Evolutionary conservation across 2,888 invertebrate genomes (phyloP).

Genomic region (Deilephila porcellus): DNA sequence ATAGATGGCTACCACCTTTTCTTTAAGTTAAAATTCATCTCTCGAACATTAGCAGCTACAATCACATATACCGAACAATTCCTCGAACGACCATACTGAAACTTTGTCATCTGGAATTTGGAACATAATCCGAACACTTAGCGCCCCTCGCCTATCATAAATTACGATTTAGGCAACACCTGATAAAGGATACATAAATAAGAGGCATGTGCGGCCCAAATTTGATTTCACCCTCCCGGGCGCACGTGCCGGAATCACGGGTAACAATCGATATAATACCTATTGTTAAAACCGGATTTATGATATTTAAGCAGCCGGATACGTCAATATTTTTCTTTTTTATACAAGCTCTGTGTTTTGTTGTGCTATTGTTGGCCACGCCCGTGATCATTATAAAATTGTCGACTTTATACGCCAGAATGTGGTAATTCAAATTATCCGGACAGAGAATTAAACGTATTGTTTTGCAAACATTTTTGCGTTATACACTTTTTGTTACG

Average conservation of each 20-base stretch:
- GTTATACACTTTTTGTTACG: no score
- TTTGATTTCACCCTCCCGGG: constrained; percentile 7
- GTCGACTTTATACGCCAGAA: no score
- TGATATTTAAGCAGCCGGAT: background rate
- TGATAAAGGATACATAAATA: constrained; percentile 32
- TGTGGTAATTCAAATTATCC: no score
- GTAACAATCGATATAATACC: background rate
- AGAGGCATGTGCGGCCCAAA: constrained; percentile 27
- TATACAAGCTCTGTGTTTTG: no score
- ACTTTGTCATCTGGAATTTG: constrained; percentile 8
- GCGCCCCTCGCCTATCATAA: constrained; percentile 23
- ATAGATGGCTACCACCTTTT: no score
- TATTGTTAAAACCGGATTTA: background rate
- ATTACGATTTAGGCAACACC: constrained; percentile 20
- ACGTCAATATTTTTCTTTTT: background rate
- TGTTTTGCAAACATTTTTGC: no score
- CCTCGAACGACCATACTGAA: background rate
- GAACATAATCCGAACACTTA: background rate
- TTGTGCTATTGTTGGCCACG: no score
- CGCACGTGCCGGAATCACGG: background rate
- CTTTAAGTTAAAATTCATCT: no score
- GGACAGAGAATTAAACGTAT: no score
- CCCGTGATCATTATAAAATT: no score
- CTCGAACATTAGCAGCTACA: no score
- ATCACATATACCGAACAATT: background rate